Evolutionary conservation across 1,140 invertebrate genomes (phyloP).

Genomic region (Scaptomyza graminum): DNA sequence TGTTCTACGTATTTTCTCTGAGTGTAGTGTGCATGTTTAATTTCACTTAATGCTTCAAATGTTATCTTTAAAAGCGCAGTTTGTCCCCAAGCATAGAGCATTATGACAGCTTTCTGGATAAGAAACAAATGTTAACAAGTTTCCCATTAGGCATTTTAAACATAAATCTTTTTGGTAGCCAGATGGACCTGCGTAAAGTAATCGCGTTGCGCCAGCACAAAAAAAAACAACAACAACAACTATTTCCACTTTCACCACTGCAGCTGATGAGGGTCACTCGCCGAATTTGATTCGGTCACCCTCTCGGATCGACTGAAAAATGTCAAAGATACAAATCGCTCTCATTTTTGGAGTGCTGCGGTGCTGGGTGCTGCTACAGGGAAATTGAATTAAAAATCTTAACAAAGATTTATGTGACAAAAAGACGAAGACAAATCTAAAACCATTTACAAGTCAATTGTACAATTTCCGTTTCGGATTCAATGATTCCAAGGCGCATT

Average conservation of each 20-base stretch:
- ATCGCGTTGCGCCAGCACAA: slow-evolving; percentile 32
- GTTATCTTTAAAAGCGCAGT: slow-evolving; percentile 9
- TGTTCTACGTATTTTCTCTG: neutral
- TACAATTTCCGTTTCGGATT: slow-evolving; percentile 63
- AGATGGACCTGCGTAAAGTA: slow-evolving; percentile 8
- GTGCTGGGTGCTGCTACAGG: neutral
- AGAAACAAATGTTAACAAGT: slow-evolving; percentile 35
- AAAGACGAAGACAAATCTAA: slow-evolving; percentile 25
- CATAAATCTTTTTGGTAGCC: slow-evolving; percentile 18
- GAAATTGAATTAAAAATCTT: slow-evolving; percentile 63
- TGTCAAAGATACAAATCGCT: slow-evolving; percentile 23
- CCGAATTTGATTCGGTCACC: neutral
- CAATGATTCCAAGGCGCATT: slow-evolving; percentile 12
- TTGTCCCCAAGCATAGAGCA: slow-evolving; percentile 14
- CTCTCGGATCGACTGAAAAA: neutral
- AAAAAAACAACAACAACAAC: slow-evolving; percentile 8
- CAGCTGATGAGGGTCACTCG: slow-evolving; percentile 51
- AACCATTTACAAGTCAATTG: slow-evolving; percentile 73
- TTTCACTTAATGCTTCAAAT: slow-evolving; percentile 21
- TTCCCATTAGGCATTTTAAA: slow-evolving; percentile 22
- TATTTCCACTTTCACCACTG: slow-evolving; percentile 45
- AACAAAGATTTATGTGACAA: slow-evolving; percentile 71
- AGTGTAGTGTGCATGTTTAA: slow-evolving; percentile 7
- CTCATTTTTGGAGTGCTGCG: slow-evolving; percentile 22
- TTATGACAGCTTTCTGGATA: slow-evolving; percentile 22